phyloP scores from a whole-genome alignment of 64 coral and sea anemone species.

The Porites lutea region DNA sequence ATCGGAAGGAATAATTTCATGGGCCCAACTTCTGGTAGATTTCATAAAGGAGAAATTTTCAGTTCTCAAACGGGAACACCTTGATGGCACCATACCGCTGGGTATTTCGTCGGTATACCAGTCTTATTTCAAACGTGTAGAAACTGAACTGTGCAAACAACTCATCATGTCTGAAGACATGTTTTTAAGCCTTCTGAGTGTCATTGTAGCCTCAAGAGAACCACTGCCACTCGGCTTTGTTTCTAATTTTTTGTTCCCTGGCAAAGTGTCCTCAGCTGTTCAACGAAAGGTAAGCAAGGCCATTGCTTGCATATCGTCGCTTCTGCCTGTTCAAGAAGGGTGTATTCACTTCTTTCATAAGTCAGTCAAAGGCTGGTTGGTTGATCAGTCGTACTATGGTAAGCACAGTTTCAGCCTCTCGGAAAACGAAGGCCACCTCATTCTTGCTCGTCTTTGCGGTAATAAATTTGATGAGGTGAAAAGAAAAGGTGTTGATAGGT shows the following conservation, averaged over 20 bases:
- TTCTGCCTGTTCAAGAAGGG: constrained; percentile 14
- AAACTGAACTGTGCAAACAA: background rate
- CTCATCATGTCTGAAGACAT: background rate
- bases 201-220: constrained; percentile 6
- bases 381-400: background rate
- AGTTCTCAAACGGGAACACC: background rate
- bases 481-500: background rate
- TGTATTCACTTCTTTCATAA: constrained; percentile 27
- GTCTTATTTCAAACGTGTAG: constrained; percentile 20
- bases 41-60: background rate
- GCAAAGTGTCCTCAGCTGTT: background rate
- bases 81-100: background rate
- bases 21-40: constrained; percentile 28
- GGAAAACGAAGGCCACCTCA: background rate
- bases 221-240: constrained; percentile 24
- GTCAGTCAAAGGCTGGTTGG: constrained; percentile 30
- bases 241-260: background rate
- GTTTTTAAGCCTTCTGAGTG: constrained; percentile 30
- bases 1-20: constrained; percentile 39
- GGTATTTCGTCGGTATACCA: constrained; percentile 45
- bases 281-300: background rate
- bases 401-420: background rate
- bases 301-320: background rate
- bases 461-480: background rate
- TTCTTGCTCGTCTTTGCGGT: background rate